Evolutionary conservation across 1,140 invertebrate species (phyloP), one percentile per base, ranked within the genome.

Genomic region (Psix sp.): DNA sequence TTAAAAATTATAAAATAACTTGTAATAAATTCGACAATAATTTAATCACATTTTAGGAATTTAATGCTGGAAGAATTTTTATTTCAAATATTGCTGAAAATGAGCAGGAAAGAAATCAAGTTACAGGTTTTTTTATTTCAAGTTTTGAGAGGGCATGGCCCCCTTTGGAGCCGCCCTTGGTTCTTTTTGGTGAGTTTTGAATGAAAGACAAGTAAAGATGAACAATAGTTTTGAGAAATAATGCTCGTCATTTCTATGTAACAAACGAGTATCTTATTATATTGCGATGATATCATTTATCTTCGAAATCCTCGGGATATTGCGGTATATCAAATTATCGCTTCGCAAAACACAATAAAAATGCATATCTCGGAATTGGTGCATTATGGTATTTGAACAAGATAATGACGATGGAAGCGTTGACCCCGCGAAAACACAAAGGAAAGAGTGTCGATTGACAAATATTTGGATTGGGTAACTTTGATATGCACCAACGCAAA

Each of bases 301-400:
- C 51, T 13, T 48, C n/a, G 26, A 62, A 71, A 71, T 71, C 67
- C 66, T 26, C n/a, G 43, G 49, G 66, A 48, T 68, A 60, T 59
- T 38, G 45, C 54, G 65, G 36, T 0, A 33, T 48, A 60, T 72
- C 60, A 59, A 65, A 72, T 59, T 65, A 72, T 65, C 60, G 46
- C 59, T 51, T 72, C 21, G 51, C 45, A 72, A 72, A 65, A 72
- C 35, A 60, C 52, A 72, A 72, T 72, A 72, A 72, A 72, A 72
- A 65, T 65, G 68, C 60, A 59, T 72, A 72, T 65, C 68, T 65
- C 33, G 35, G 59, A 59, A 72, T 72, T 72, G 68, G 51, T 72
- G 68, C 68, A 72, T 65, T 71, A 65, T 65, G 59, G 36, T 72
- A 72, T 72, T 63, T 72, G 39, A 38, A 15, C 20, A 40, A 72